phyloP scores from a whole-genome alignment of 1,140 invertebrate genomes.

The Papilio aristodemus region DNA sequence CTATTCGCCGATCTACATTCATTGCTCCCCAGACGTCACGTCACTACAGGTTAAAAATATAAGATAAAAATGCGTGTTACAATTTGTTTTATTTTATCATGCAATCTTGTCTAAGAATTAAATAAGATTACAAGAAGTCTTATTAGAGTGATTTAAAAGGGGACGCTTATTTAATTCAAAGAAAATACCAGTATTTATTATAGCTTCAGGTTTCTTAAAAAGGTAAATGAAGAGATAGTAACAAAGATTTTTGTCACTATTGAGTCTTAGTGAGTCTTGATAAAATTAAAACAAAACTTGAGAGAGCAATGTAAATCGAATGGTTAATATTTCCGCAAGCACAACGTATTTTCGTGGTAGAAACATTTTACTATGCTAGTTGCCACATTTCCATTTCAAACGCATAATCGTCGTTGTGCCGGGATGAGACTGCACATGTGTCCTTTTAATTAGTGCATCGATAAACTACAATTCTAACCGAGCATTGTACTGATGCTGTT shows the following conservation, averaged over 20 bases:
- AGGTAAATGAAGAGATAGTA: too few species aligned
- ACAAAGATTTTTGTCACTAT: too few species aligned
- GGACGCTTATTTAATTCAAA: too few species aligned
- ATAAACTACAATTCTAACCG: slow-evolving; percentile 25
- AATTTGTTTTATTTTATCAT: too few species aligned
- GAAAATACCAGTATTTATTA: too few species aligned
- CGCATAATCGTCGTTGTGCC: slow-evolving; percentile 24
- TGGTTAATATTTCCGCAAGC: not conserved
- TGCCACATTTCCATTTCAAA: slow-evolving; percentile 31
- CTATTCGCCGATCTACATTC: not conserved
- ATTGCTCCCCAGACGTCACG: not conserved
- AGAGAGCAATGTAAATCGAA: slow-evolving; percentile 28
- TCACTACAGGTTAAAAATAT: not conserved
- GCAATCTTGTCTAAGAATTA: too few species aligned
- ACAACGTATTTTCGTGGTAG: slow-evolving; percentile 3
- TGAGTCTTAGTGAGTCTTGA: too few species aligned
- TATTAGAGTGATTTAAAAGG: too few species aligned
- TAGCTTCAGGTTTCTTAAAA: too few species aligned
- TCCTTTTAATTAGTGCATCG: slow-evolving; percentile 24
- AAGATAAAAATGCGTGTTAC: too few species aligned
- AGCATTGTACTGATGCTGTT: not conserved
- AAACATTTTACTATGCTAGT: slow-evolving; percentile 29
- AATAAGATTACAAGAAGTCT: too few species aligned
- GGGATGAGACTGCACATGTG: slow-evolving; percentile 31
- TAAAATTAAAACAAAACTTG: not conserved